A percentile compares a stretch with the other conserved stretches of the same genome.
phyloP scores from a whole-genome alignment of 2,113 vertebrate species.

The Hemiscyllium ocellatum region DNA sequence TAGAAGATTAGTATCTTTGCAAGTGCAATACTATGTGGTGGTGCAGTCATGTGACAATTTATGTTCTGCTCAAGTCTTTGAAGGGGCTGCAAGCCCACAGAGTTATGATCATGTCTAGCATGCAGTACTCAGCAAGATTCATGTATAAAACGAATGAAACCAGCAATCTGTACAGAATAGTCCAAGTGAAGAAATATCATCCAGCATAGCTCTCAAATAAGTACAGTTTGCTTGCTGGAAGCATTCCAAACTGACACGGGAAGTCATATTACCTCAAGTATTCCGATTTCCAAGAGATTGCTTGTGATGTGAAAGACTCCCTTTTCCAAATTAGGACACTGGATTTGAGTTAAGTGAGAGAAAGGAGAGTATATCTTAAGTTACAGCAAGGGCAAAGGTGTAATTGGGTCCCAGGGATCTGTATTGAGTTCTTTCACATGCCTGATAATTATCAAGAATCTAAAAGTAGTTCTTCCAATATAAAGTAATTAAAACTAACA shows the following conservation, averaged over 20 bases:
- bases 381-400: neutral
- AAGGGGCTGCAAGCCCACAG: neutral
- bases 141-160: neutral
- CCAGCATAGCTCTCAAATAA: neutral
- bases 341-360: neutral
- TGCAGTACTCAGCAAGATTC: neutral
- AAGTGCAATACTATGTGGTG: neutral
- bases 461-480: neutral
- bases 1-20: neutral
- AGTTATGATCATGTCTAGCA: neutral
- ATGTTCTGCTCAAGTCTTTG: neutral
- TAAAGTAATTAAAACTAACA: neutral
- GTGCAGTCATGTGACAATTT: neutral
- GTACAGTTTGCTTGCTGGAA: neutral
- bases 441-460: neutral
- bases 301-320: neutral
- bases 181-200: neutral
- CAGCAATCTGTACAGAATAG: neutral
- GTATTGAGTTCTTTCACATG: neutral
- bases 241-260: neutral
- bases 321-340: neutral
- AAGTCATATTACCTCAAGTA: neutral
- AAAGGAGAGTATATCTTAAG: neutral
- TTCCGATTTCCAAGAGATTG: neutral
- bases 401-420: neutral